phyloP scores from a whole-genome alignment of 53 echinoderm and acorn worm species.

The Henricia sp. region DNA sequence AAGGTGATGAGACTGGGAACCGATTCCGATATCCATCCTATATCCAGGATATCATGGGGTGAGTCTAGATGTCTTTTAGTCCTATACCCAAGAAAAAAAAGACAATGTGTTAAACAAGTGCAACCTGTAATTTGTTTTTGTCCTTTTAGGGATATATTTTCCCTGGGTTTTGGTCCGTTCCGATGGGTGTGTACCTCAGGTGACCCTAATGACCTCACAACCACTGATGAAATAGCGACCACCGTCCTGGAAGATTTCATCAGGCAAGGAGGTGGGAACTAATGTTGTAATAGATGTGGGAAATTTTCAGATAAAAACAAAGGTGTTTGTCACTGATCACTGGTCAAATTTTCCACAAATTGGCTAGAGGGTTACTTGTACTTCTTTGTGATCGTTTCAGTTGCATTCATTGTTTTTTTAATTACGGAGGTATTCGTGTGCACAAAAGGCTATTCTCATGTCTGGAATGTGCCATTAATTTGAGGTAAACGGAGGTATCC shows the following conservation, averaged over 20 bases:
- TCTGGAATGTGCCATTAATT: no score
- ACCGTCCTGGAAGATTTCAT: constrained; percentile 91
- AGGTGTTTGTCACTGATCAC: no score
- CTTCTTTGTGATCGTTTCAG: no score
- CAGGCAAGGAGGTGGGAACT: constrained; percentile 87
- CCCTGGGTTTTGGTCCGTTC: constrained; percentile 98
- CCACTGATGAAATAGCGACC: constrained; percentile 93
- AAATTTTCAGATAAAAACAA: no score
- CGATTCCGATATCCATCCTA: constrained; percentile 93
- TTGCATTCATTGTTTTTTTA: no score
- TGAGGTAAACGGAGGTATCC: no score
- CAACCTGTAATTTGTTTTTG: not conserved
- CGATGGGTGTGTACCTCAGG: constrained; percentile 99
- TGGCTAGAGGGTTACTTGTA: no score
- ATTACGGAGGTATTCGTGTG: no score
- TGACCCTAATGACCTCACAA: constrained; percentile 85
- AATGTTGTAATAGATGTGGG: no score
- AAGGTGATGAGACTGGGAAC: constrained; percentile 80
- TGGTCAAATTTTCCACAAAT: no score
- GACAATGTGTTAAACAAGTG: not conserved
- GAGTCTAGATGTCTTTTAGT: constrained; percentile 11
- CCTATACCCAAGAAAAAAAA: not conserved
- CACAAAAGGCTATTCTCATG: no score
- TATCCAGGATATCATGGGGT: constrained; percentile 99
- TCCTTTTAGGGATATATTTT: constrained; percentile 88